Conservation (phyloP, 2,113 vertebrate species). For the Muscicapa adusta region DNA sequence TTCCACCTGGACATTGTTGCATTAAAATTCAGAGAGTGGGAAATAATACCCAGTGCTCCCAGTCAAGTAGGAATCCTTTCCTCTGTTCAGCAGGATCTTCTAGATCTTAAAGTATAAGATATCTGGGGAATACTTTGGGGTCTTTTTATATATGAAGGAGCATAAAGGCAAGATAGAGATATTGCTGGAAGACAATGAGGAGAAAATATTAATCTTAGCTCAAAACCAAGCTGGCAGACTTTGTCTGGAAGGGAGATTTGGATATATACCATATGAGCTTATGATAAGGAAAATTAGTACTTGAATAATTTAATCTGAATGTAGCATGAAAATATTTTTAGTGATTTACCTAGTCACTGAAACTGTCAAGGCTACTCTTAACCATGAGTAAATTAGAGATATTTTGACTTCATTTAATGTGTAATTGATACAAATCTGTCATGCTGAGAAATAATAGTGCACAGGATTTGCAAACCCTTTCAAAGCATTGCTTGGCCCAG, state of each 20-base stretch:
- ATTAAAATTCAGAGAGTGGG: constrained; percentile 34
- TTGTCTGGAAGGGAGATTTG: neutral
- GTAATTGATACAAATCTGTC: neutral
- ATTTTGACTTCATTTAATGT: neutral
- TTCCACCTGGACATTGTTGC: neutral
- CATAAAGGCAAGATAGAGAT: neutral
- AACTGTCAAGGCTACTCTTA: neutral
- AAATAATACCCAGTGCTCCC: constrained; percentile 14
- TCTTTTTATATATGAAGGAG: neutral
- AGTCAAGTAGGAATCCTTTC: constrained; percentile 17
- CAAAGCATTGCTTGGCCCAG: neutral
- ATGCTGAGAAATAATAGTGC: neutral
- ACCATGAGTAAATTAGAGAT: neutral
- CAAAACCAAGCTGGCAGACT: neutral
- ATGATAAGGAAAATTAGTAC: neutral
- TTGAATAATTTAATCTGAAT: neutral
- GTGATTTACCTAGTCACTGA: neutral
- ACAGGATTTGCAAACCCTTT: neutral
- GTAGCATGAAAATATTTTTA: neutral
- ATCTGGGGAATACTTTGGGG: neutral
- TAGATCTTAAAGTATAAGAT: neutral
- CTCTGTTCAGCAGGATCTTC: neutral
- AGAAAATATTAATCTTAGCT: neutral
- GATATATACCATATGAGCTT: neutral
- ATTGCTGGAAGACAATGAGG: neutral